Percentiles rank a stretch among this genome's conserved stretches.
phyloP scores from a whole-genome alignment of 2,888 invertebrate genomes.

The Drosophila paranaensis region DNA sequence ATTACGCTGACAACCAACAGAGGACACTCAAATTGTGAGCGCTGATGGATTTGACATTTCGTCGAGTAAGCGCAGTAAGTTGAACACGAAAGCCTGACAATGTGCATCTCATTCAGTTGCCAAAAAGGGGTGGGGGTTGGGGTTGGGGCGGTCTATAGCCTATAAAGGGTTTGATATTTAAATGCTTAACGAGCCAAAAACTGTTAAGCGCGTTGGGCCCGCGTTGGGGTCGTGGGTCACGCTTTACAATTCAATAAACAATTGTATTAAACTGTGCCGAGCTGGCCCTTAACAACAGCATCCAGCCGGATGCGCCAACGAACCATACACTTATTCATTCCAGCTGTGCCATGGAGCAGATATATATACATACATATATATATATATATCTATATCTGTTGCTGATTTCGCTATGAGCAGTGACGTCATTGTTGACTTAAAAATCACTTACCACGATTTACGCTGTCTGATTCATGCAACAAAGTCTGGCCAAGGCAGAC shows the following conservation, averaged over 20 bases:
- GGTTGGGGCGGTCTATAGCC: background rate
- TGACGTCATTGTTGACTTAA: constrained; percentile 78
- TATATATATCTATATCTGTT: constrained; percentile 26
- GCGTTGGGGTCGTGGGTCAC: constrained; percentile 25
- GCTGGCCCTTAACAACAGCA: constrained; percentile 46
- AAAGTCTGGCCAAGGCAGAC: constrained; percentile 59
- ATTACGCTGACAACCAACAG: constrained; percentile 46
- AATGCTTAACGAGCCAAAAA: constrained; percentile 75
- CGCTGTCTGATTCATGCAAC: constrained; percentile 81
- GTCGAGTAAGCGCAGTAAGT: constrained; percentile 81
- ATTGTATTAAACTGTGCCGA: constrained; percentile 78
- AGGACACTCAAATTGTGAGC: constrained; percentile 84
- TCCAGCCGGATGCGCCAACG: constrained; percentile 35
- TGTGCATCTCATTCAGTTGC: constrained; percentile 65
- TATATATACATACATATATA: background rate
- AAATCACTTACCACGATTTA: constrained; percentile 81
- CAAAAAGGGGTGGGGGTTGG: background rate
- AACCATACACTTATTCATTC: constrained; percentile 58
- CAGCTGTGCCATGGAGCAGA: constrained; percentile 13
- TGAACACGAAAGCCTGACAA: constrained; percentile 74
- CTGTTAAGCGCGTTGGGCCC: constrained; percentile 22
- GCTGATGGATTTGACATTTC: constrained; percentile 84
- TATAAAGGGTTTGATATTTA: constrained; percentile 34
- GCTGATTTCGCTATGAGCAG: constrained; percentile 24
- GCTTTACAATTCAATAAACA: constrained; percentile 79